Evolutionary conservation across 2,888 invertebrate genomes (phyloP), one percentile per base, ranked within the genome.

Genomic region (Rhyacophila evoluta): DNA sequence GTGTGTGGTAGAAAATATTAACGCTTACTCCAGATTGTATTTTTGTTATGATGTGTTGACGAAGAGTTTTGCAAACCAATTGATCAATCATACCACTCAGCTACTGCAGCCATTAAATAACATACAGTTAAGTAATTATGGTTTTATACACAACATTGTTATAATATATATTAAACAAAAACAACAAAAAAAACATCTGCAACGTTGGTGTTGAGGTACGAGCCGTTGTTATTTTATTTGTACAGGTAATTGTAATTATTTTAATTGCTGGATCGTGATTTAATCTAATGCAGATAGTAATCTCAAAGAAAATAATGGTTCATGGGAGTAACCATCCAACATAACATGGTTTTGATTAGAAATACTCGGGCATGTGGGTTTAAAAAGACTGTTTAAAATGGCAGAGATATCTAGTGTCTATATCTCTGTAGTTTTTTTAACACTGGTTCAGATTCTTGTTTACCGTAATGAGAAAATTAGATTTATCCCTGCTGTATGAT

Each of bases 201-300:
- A 55, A 19, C 19, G 5, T 10, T 55, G 25, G 55, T 25, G 55
- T 55, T 55, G 55, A 55, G 55, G 19, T 55, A 55, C 55, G 19
- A 15, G 55, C 55, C 55, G 55, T 55, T 19, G 10, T 55, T 55
- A 19, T 19, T 10, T 55, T 55, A 55, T 55, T 55, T 55, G 55
- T 55, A 55, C 55, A 19, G 55, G 25, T 55, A 55, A 55, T 55
- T 55, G 55, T 55, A 55, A 55, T 55, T 55, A 74, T 55, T 41
- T 41, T 41, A 71, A 33, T 36, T 71, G 33, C 71, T 25, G 3
- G 71, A 71, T 74, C 19, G 33, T 41, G 67, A 33, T 41, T 74
- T 74, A 74, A 55, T 55, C 74, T 67, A 67, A 74, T 67, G 55
- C 74, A 15, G 74, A 74, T 74, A 55, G 19, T 55, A 55, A 55